Conservation (phyloP, 37 sponge, comb jelly and placozoan genomes). For the Halichondria panicea region DNA sequence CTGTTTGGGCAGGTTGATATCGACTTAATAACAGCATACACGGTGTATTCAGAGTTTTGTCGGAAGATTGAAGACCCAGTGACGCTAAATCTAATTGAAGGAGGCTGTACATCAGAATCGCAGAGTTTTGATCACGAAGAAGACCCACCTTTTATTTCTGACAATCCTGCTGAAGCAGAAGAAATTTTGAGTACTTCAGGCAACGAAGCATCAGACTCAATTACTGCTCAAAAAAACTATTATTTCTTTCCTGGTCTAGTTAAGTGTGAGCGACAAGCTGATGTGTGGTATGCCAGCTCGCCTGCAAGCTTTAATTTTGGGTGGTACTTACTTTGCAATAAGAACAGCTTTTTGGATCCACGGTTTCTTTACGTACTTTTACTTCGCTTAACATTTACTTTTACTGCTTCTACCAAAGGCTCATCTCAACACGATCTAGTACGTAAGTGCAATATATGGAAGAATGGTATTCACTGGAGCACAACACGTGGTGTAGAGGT, state of each 20-base stretch:
- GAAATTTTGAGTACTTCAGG: too few relatives aligned
- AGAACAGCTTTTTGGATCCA: background rate
- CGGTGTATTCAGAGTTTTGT: constrained; percentile 15
- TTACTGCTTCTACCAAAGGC: background rate
- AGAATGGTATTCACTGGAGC: constrained; percentile 24
- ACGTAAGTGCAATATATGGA: constrained; percentile 8
- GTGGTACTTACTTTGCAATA: constrained; percentile 8
- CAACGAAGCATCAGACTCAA: too few relatives aligned
- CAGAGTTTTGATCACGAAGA: too few relatives aligned
- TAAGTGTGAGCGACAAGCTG: background rate
- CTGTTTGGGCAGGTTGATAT: constrained; percentile 9
- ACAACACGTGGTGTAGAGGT: constrained; percentile 5
- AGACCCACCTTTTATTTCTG: background rate
- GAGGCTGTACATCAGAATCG: background rate
- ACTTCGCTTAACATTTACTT: constrained; percentile 12
- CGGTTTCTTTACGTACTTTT: constrained; percentile 24
- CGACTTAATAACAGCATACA: background rate
- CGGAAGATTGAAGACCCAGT: constrained; percentile 8
- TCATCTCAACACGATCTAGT: background rate
- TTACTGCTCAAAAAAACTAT: background rate
- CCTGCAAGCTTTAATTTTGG: background rate
- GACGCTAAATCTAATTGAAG: constrained; percentile 13
- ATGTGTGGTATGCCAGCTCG: background rate
- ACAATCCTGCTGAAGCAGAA: too few relatives aligned
- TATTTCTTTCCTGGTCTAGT: constrained; percentile 27